Conservation (phyloP, 1,140 invertebrate species). For the Trichonephila clavata region DNA sequence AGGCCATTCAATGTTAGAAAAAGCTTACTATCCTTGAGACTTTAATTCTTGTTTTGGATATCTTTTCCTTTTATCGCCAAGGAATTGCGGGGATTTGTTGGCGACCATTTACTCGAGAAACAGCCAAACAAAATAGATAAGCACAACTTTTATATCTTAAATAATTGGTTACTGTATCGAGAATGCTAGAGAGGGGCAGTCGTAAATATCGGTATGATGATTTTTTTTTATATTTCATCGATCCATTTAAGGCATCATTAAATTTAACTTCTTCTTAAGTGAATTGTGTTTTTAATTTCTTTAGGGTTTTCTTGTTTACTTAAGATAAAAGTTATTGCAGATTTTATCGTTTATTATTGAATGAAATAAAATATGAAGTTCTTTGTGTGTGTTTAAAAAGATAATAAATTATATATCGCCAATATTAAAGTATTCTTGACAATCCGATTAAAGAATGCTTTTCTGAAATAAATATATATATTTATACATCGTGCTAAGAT, state of each 20-base stretch:
- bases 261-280: neutral
- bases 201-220: too few species aligned
- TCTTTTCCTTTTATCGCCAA: slow-evolving; percentile 53
- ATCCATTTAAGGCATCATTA: neutral
- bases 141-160: slow-evolving; percentile 54
- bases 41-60: slow-evolving; percentile 64
- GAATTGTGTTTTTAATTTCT: too few species aligned
- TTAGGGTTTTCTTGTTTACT: too few species aligned
- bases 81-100: slow-evolving; percentile 50
- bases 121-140: slow-evolving; percentile 56
- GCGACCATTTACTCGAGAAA: neutral
- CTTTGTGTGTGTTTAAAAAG: too few species aligned
- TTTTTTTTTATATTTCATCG: neutral
- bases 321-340: too few species aligned
- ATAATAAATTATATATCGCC: too few species aligned
- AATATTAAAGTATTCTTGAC: too few species aligned
- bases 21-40: slow-evolving; percentile 31
- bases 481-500: too few species aligned
- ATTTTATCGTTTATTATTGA: too few species aligned
- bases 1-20: slow-evolving; percentile 13
- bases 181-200: neutral
- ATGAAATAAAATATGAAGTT: too few species aligned
- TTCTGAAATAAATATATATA: too few species aligned
- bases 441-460: too few species aligned
- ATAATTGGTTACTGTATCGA: neutral